These are phyloP conservation scores for Apamea crenata DNA, from an alignment of 2,888 invertebrate genomes.

Conservation along the genomic window DNA sequence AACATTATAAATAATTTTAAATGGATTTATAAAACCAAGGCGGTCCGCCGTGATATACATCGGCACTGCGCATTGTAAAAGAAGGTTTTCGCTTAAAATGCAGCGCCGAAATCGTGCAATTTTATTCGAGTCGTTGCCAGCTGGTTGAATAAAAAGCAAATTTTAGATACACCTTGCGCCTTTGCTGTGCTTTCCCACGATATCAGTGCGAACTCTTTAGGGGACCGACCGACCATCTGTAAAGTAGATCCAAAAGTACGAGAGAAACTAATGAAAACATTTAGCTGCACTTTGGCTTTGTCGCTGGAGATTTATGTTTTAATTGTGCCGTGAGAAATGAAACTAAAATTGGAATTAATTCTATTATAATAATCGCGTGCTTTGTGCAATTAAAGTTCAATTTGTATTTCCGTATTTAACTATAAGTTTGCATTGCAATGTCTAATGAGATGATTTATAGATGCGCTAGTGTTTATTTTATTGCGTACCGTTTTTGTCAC, in stretches of 20 bases:
- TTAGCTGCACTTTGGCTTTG: slow-evolving; percentile 68
- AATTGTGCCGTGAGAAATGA: slow-evolving; percentile 56
- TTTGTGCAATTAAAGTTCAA: slow-evolving; percentile 42
- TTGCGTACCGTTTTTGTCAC: not conserved
- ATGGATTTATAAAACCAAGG: slow-evolving; percentile 15
- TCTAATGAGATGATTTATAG: not conserved
- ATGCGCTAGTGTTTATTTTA: slow-evolving; percentile 1
- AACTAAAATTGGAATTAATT: slow-evolving; percentile 60
- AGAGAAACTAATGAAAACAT: slow-evolving; percentile 73
- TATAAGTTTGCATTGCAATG: slow-evolving; percentile 23
- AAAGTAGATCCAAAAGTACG: slow-evolving; percentile 66
- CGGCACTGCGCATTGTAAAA: slow-evolving; percentile 62
- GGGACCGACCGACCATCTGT: slow-evolving; percentile 54
- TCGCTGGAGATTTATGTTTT: slow-evolving; percentile 68
- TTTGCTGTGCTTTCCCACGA: slow-evolving; percentile 78
- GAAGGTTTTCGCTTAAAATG: slow-evolving; percentile 74
- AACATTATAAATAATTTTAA: slow-evolving; percentile 13
- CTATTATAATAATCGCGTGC: slow-evolving; percentile 64
- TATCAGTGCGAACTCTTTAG: slow-evolving; percentile 64
- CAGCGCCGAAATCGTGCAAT: slow-evolving; percentile 74
- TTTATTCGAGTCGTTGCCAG: slow-evolving; percentile 59
- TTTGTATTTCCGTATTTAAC: slow-evolving; percentile 34
- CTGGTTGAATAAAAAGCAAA: slow-evolving; percentile 77
- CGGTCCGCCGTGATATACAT: slow-evolving; percentile 38
- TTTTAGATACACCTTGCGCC: slow-evolving; percentile 80